Evolutionary conservation across 2,888 invertebrate species (phyloP), one percentile per base, ranked within the genome.

Genomic region (Hyles lineata): DNA sequence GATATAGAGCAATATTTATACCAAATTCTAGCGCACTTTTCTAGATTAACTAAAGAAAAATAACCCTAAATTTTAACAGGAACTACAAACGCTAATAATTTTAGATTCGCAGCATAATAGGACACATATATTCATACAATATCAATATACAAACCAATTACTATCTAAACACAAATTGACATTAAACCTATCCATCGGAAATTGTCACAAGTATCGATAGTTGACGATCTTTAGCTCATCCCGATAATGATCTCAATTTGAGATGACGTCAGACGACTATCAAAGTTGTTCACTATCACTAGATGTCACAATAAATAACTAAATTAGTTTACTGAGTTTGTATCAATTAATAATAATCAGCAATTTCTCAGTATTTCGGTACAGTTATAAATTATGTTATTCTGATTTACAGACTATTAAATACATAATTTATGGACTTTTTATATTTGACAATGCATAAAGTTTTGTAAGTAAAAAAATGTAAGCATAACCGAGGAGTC

Each of bases 341-440:
- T 76, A 78, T 75, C 74, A 74, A 79, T 80, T 78, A 77, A 74
- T 82, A 74, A 74, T 82, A 74, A 74, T 76, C 74, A 74, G 15
- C 58, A 78, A 72, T 75, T 73, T 73, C 72, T 52, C 70, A 70
- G 78, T 81, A 77, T 63, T 73, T 70, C 61, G 50, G 69, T 50
- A 72, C n/a, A n/a, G 23, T 52, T 58, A 43, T 43, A 11, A 35
- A 43, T 43, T 43, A 43, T 43, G 43, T 43, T 43, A 43, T 11
- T 43, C 11, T 3, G 11, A 43, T 43, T 15, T 11, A 3, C 11
- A 11, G 11, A 43, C 43, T 43, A 43, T 15, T 43, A 43, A 43
- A 43, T 43, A 43, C 11, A 11, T 43, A 43, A 43, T 43, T 43
- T 11, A 43, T 43, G 11, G 11, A 11, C n/a, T n/a, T n/a, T n/a